These are phyloP conservation scores for Ctenosaura bakeri DNA, from an alignment of 2,797 vertebrate species.

Conservation along the genomic window DNA sequence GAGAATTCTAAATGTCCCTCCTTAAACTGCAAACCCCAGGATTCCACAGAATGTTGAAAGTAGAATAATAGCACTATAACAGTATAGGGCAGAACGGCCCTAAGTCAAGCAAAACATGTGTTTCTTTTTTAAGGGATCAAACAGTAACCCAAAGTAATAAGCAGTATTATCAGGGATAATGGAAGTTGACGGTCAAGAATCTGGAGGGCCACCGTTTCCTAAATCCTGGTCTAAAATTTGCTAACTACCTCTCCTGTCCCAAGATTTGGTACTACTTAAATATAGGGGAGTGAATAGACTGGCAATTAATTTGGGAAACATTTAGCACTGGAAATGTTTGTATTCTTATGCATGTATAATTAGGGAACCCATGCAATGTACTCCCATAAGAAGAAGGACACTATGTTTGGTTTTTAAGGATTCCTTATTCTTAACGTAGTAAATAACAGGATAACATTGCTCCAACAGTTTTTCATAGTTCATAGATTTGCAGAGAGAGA, in stretches of 20 bases:
- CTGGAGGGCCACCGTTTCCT: too few relatives aligned
- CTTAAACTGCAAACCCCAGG: too few relatives aligned
- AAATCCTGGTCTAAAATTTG: too few relatives aligned
- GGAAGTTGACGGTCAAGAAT: too few relatives aligned
- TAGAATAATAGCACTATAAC: too few relatives aligned
- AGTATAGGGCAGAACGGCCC: too few relatives aligned
- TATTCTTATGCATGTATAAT: neutral
- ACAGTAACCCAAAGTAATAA: too few relatives aligned
- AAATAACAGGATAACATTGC: accelerated
- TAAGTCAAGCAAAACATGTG: too few relatives aligned
- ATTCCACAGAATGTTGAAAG: too few relatives aligned
- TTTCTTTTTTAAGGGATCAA: too few relatives aligned
- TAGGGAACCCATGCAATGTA: neutral
- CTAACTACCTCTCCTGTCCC: neutral
- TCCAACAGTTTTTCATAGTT: neutral
- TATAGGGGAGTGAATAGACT: neutral
- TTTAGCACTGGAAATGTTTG: neutral
- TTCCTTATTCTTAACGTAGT: neutral
- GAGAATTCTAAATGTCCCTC: too few relatives aligned
- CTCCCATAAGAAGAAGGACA: neutral
- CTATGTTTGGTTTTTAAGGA: neutral
- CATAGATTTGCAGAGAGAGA: slow-evolving; percentile 13
- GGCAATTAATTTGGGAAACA: neutral
- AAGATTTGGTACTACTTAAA: neutral
- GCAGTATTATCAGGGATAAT: too few relatives aligned